Base-by-base conservation (phyloP, 2,113 vertebrate species). In the Pseudopipra pipra region DNA sequence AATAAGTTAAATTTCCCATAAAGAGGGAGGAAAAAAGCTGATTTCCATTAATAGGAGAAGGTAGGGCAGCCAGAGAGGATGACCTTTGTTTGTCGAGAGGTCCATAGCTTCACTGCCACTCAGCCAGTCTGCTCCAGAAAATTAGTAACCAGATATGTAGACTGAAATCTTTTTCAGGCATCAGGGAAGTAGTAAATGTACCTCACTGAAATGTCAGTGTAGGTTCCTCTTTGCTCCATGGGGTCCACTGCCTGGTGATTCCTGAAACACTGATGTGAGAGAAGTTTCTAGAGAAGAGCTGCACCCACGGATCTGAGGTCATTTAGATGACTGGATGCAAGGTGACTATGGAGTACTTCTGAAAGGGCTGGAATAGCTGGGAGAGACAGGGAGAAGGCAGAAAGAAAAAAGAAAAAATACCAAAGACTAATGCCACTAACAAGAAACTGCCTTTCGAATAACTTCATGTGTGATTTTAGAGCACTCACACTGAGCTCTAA, bases 261-360 rank as follows among this genome's bases (percentile, higher is more conserved):
- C 43, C 16, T 19, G 39, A 33, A 59, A 41, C 2, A 1, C 7
- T 43, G 25, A 15, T 13, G 27, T 0, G 3, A 77, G 51, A 33
- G 25, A 39, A 65, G 44, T 51, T 72, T 66, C 58, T 70, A 58
- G 37, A 28, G 43, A 18, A 63, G 12, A 44, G 56, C 11, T 5
- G 5, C 28, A 19, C 35, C 13, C 23, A 19, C 0, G 1, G 33
- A 14, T 31, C 8, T 0, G 1, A 55, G 22, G 28, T 25, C 3
- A 6, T 62, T 77, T 79, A 39, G 31, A 14, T 79, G 20, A 43
- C 47, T 49, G 28, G 13, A 47, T 71, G 71, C 20, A 55, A 30
- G 20, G 20, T 55, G 41, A 59, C 28, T 56, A 28, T 28, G 12
- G 7, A 68, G 33, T 33, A 21, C 56, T 83, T 67, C 27, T 56